A percentile compares a stretch with the other conserved stretches of the same genome.
Conservation (phyloP, 2,888 invertebrate species). For the Cinara cedri region DNA sequence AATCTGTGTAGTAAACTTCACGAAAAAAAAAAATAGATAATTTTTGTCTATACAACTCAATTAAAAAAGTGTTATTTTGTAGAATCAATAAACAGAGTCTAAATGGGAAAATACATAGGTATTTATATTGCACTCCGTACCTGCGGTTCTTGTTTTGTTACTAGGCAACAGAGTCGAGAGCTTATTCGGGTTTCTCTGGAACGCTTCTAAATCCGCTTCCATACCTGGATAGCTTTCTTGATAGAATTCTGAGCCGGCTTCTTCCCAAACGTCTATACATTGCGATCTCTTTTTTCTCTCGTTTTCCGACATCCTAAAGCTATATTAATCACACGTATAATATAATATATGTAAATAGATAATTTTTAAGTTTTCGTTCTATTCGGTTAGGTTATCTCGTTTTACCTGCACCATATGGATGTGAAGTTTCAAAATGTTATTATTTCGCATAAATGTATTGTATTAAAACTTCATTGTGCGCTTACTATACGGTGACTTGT, state of each 20-base stretch:
- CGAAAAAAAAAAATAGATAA: too few relatives aligned
- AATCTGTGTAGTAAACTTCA: too few relatives aligned
- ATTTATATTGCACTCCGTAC: conserved; percentile 26
- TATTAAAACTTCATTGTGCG: too few relatives aligned
- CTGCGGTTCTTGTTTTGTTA: conserved; percentile 67
- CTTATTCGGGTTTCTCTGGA: conserved; percentile 75
- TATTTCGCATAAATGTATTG: too few relatives aligned
- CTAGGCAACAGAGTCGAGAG: conserved; percentile 79
- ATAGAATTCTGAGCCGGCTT: conserved; percentile 83
- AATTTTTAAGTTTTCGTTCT: background rate
- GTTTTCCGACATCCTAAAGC: conserved; percentile 32
- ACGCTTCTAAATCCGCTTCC: conserved; percentile 71
- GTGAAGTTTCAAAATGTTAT: too few relatives aligned
- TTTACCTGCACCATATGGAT: too few relatives aligned
- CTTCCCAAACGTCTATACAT: conserved; percentile 76
- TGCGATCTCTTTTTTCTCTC: conserved; percentile 67
- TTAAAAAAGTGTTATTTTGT: too few relatives aligned
- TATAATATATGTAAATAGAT: background rate
- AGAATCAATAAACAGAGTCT: too few relatives aligned
- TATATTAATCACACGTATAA: background rate
- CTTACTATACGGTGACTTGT: too few relatives aligned
- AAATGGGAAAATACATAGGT: too few relatives aligned
- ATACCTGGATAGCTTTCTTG: conserved; percentile 80
- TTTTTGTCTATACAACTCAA: too few relatives aligned
- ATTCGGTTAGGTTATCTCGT: background rate